Percentiles rank a stretch among this genome's conserved stretches.
phyloP scores from a whole-genome alignment of 2,888 invertebrate species.

The Trachelus troglodyta region DNA sequence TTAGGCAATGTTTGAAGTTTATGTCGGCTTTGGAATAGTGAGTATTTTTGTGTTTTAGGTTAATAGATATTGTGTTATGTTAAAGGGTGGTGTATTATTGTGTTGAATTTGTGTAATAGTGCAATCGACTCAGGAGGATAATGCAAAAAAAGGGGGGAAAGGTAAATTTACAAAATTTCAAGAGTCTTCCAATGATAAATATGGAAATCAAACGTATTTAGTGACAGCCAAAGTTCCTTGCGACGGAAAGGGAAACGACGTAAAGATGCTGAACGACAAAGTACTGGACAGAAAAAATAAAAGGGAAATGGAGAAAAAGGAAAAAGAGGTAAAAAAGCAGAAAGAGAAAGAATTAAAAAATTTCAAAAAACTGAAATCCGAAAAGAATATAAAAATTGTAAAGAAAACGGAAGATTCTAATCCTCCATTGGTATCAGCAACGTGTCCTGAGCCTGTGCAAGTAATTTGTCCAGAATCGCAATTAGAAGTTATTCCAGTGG shows the following conservation, averaged over 20 bases:
- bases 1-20: neutral
- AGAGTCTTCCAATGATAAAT: neutral
- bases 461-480: neutral
- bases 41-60: neutral
- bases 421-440: neutral
- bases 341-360: slow-evolving; percentile 10
- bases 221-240: neutral
- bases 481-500: neutral
- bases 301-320: neutral
- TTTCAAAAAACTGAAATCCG: neutral
- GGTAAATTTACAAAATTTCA: slow-evolving; percentile 4
- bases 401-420: neutral
- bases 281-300: neutral
- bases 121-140: neutral
- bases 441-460: neutral
- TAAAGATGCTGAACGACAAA: slow-evolving; percentile 10
- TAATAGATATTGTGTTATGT: neutral
- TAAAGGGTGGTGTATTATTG: neutral
- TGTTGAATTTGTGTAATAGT: neutral
- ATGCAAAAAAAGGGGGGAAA: neutral
- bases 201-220: neutral
- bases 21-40: neutral
- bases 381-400: neutral
- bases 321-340: neutral
- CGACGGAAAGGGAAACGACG: neutral